Percentiles rank a stretch among this genome's conserved stretches.
phyloP scores from a whole-genome alignment of 2,797 vertebrate species.

The Leucoraja ocellata region DNA sequence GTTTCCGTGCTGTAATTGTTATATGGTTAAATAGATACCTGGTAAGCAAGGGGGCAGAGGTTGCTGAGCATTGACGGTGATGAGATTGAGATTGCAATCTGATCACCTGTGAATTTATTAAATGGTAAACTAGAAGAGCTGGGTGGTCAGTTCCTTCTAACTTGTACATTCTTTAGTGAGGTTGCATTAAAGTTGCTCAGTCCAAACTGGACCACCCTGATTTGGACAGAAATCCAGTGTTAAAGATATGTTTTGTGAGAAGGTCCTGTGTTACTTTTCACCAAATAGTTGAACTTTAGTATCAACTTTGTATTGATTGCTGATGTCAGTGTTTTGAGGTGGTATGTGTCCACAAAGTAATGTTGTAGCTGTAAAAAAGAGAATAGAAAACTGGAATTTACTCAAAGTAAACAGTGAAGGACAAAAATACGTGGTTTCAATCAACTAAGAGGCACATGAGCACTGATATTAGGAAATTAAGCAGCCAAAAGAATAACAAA shows the following conservation, averaged over 20 bases:
- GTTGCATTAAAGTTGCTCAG: not conserved
- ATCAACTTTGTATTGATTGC: not conserved
- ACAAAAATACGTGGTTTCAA: not conserved
- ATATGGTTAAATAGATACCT: no score
- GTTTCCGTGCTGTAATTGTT: no score
- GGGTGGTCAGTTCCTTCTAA: no score
- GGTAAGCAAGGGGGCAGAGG: no score
- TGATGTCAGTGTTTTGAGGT: not conserved
- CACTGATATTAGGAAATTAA: not conserved
- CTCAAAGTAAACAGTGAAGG: not conserved
- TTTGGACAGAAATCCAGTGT: not conserved
- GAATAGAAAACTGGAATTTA: not conserved
- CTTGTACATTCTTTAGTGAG: no score
- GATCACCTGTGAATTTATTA: no score
- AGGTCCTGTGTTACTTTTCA: not conserved
- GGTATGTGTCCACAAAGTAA: not conserved
- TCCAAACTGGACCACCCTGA: not conserved
- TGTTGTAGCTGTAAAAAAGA: not conserved
- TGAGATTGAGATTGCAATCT: no score
- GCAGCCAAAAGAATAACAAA: not conserved
- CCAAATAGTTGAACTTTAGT: not conserved
- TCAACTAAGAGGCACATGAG: not conserved
- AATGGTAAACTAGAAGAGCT: no score
- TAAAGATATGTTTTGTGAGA: not conserved
- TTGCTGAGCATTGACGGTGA: no score